These are phyloP conservation scores for Metaphire vulgaris DNA, from an alignment of 1,140 invertebrate species.

Conservation along the genomic window DNA sequence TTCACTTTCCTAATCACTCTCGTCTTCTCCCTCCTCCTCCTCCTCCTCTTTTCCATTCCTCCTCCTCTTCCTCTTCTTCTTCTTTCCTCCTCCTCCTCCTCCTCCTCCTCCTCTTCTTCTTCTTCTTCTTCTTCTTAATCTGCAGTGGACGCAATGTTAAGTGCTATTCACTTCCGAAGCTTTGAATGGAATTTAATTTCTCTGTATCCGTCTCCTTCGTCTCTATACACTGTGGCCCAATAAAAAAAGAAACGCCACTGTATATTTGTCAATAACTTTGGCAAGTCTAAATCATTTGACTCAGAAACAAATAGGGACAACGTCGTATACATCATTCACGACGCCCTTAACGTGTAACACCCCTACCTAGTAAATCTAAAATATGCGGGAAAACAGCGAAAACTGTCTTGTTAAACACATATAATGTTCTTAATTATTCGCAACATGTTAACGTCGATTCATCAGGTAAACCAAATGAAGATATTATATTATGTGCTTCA, in stretches of 20 bases:
- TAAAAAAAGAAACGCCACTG: too few relatives aligned
- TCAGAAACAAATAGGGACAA: not conserved
- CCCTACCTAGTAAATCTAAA: not conserved
- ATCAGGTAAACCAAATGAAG: too few relatives aligned
- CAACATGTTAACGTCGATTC: too few relatives aligned
- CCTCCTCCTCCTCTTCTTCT: slow-evolving; percentile 1
- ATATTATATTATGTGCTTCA: too few relatives aligned
- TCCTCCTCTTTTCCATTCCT: not conserved
- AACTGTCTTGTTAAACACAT: not conserved
- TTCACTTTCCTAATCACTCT: slow-evolving; percentile 2
- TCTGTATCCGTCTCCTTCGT: not conserved
- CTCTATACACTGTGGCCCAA: not conserved
- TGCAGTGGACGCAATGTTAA: not conserved
- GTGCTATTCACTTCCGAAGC: not conserved
- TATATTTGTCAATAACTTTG: too few relatives aligned
- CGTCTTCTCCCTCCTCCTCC: not conserved
- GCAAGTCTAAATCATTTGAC: not conserved
- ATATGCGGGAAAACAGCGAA: not conserved
- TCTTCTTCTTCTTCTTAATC: not conserved
- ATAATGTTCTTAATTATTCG: too few relatives aligned
- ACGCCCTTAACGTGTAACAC: not conserved
- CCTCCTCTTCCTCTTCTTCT: slow-evolving; percentile 1
- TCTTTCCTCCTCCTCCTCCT: not conserved
- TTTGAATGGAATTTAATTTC: too few relatives aligned
- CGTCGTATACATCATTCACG: not conserved